Evolutionary conservation across 1,140 invertebrate species (phyloP), one percentile per base, ranked within the genome.

Genomic region (Hylaeus anthracinus): DNA sequence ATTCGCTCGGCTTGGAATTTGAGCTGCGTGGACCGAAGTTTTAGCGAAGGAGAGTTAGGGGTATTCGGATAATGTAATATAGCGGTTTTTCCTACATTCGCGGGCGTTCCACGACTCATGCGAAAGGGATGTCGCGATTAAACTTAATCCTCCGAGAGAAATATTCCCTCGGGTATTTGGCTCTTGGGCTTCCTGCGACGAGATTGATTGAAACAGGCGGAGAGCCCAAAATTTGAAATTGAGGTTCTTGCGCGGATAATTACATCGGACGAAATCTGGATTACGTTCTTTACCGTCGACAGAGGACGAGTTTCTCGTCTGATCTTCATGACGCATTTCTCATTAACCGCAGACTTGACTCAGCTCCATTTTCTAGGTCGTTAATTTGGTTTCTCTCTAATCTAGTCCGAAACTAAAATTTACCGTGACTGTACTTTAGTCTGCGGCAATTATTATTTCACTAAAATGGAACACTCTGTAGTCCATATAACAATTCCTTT

Each of bases 31-130:
- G 43, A 37, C 58, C 37, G 51, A 80, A 85, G 69, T 85, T 85
- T 85, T 75, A 65, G 76, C 58, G 51, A 53, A 60, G 64, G 72
- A 58, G 69, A 84, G 83, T 85, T 84, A 85, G 51, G 78, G 72
- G 70, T 67, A 67, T 72, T 63, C 63, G 82, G 77, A 75, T 81
- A 84, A 84, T 69, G 39, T n/a, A 48, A 9, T 39, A 72, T 48
- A 5, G 58, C n/a, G 67, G 48, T 72, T 72, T 79, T 79, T 72
- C 48, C 60, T 63, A 15, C 60, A 4, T 39, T 37, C 12, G 55
- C 10, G 39, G 41, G 41, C 10, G 45, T 37, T 2, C n/a, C n/a
- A 8, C n/a, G 41, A 3, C n/a, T n/a, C 8, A 5, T n/a, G n/a
- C 37, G 9, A 5, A 3, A 12, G 37, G 37, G 65, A 60, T 48